Percentiles rank a stretch among this genome's conserved stretches.
phyloP scores from a whole-genome alignment of 2,888 invertebrate genomes.

The Lypha dubia region DNA sequence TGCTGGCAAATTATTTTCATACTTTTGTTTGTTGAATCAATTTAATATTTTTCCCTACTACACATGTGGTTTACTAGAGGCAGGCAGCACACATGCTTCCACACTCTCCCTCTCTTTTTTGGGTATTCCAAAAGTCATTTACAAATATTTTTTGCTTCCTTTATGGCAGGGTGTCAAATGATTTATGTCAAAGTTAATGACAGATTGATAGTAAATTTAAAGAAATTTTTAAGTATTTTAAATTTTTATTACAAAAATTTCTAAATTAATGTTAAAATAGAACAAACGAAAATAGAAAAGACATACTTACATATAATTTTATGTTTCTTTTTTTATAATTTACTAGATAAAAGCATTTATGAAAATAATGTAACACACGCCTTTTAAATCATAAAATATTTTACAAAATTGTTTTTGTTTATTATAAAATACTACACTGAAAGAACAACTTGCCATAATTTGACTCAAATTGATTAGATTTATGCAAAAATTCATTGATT shows the following conservation, averaged over 20 bases:
- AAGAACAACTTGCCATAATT: too few relatives aligned
- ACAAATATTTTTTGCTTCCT: slow-evolving; percentile 6
- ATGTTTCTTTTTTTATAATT: not conserved
- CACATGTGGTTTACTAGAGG: slow-evolving; percentile 48
- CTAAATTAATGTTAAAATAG: slow-evolving; percentile 3
- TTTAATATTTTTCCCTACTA: slow-evolving; percentile 7
- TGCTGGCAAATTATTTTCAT: not conserved
- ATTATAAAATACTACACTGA: too few relatives aligned
- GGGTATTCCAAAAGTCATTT: slow-evolving; percentile 4
- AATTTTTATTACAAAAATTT: slow-evolving; percentile 47
- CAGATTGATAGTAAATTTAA: slow-evolving; percentile 69
- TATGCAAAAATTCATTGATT: too few relatives aligned
- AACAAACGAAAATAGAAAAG: too few relatives aligned
- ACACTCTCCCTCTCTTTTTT: not conserved
- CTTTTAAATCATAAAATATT: slow-evolving; percentile 13
- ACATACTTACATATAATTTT: too few relatives aligned
- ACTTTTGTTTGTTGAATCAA: slow-evolving; percentile 14
- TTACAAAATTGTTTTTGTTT: not conserved
- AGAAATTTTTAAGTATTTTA: slow-evolving; percentile 27
- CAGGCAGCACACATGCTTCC: slow-evolving; percentile 44
- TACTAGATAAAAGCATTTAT: not conserved
- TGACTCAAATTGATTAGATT: too few relatives aligned
- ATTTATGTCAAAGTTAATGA: slow-evolving; percentile 72
- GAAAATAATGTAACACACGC: slow-evolving; percentile 41
- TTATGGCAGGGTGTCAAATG: slow-evolving; percentile 64